Evolutionary conservation across 2,888 invertebrate species (phyloP).

Genomic region (Tetragonula carbonaria): DNA sequence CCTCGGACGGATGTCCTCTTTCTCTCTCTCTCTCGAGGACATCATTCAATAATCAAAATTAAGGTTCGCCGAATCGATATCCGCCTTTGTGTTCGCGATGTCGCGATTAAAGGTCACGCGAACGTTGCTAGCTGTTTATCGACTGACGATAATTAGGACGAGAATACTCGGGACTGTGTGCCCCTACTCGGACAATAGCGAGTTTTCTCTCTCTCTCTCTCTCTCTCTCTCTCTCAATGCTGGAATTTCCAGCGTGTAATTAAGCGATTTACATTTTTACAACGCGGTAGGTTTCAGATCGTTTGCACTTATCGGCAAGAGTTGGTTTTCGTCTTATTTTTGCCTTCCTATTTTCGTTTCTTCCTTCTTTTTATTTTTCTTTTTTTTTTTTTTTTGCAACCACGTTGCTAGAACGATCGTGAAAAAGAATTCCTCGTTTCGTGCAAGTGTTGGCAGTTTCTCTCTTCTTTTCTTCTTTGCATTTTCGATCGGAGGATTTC

Average conservation of each 20-base stretch:
- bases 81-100: background rate
- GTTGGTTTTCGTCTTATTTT: background rate
- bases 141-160: conserved; percentile 31
- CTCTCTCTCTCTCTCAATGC: background rate
- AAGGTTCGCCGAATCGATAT: conserved; percentile 8
- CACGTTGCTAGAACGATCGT: background rate
- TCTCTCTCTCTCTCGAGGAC: background rate
- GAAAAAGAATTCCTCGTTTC: conserved; percentile 9
- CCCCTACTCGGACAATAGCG: conserved; percentile 15
- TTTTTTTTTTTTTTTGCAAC: background rate
- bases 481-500: background rate
- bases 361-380: background rate
- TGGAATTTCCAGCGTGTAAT: conserved; percentile 32
- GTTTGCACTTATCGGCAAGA: conserved; percentile 23
- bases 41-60: conserved; percentile 22
- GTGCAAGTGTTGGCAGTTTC: background rate
- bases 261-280: conserved; percentile 38
- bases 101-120: background rate
- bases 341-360: background rate
- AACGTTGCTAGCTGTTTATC: conserved; percentile 30
- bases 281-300: conserved; percentile 28
- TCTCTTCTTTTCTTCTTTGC: background rate
- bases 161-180: background rate
- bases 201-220: background rate
- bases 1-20: background rate